Evolutionary conservation across 2,797 vertebrate species (phyloP).

Genomic region (Galagoides demidoff): DNA sequence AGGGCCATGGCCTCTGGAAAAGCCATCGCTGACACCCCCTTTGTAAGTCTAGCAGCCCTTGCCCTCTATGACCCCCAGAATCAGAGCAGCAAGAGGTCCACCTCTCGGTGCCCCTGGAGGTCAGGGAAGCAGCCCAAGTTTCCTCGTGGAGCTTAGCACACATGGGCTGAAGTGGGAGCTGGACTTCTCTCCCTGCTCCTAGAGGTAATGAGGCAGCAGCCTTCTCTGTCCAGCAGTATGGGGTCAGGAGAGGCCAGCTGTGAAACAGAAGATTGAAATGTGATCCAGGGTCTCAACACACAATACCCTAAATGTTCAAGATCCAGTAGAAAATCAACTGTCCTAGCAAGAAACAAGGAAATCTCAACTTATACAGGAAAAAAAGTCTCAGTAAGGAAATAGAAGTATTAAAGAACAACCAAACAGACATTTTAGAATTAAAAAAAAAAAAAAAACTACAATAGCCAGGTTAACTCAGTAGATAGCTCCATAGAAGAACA

Average conservation of each 20-base stretch:
- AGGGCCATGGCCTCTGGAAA: neutral
- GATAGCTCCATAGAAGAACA: neutral
- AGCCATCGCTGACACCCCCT: neutral
- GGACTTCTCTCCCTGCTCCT: neutral
- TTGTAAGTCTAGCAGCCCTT: neutral
- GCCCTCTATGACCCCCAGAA: neutral
- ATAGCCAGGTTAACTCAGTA: neutral
- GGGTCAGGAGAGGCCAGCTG: neutral
- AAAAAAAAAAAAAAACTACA: neutral
- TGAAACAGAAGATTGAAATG: neutral
- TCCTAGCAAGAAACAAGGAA: neutral
- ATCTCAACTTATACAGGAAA: neutral
- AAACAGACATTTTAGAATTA: neutral
- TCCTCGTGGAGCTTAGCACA: neutral
- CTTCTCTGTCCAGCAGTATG: neutral
- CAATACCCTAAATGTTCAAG: neutral
- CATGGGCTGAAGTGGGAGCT: neutral
- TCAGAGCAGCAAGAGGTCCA: neutral
- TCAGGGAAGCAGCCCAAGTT: neutral
- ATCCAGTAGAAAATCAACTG: neutral
- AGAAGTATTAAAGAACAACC: neutral
- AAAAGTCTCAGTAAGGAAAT: neutral
- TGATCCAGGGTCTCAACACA: neutral
- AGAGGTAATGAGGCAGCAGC: neutral
- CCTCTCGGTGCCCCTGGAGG: neutral